phyloP scores from a whole-genome alignment of 1,140 invertebrate genomes.

The Drosophila auraria region DNA sequence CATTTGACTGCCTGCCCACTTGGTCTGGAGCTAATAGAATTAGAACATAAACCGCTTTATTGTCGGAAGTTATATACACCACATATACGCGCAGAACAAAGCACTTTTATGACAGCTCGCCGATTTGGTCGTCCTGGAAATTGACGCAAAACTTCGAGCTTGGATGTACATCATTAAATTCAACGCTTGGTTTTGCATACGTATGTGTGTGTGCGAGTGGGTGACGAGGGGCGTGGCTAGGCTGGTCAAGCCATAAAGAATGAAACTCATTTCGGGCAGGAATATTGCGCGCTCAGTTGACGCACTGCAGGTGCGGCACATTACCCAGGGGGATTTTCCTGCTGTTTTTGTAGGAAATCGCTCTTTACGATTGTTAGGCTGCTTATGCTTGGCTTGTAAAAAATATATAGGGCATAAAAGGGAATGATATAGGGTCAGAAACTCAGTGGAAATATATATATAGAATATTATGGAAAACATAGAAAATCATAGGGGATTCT shows the following conservation, averaged over 20 bases:
- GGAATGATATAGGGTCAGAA: background rate
- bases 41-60: constrained; percentile 81
- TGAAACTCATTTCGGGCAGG: constrained; percentile 55
- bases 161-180: constrained; percentile 57
- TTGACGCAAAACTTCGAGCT: constrained; percentile 46
- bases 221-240: background rate
- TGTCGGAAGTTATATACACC: constrained; percentile 46
- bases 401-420: background rate
- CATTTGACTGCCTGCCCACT: constrained; percentile 51
- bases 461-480: background rate
- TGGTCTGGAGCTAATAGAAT: constrained; percentile 74
- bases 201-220: constrained; percentile 19
- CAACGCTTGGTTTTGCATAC: constrained; percentile 55
- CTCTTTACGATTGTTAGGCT: constrained; percentile 55
- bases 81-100: constrained; percentile 19
- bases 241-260: constrained; percentile 59
- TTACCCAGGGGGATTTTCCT: constrained; percentile 49
- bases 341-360: constrained; percentile 35
- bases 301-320: constrained; percentile 74
- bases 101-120: constrained; percentile 72
- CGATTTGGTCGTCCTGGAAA: constrained; percentile 67
- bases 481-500: background rate
- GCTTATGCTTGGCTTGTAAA: constrained; percentile 20
- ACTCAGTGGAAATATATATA: background rate
- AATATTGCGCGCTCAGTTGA: constrained; percentile 64